phyloP scores from a whole-genome alignment of 1,140 invertebrate genomes.

The Calliphora vicina region DNA sequence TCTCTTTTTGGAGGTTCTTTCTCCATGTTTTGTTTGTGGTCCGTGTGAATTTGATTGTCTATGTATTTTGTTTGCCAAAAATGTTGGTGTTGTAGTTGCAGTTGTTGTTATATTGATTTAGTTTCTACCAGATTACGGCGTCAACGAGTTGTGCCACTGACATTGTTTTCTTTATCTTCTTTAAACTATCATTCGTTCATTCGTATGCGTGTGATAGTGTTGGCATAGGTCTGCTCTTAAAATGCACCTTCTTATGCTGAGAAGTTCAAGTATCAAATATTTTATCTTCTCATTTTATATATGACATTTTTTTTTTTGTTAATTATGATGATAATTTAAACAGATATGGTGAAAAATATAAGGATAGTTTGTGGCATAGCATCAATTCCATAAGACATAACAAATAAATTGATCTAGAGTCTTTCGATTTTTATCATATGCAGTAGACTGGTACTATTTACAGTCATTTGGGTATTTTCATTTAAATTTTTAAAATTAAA shows the following conservation, averaged over 20 bases:
- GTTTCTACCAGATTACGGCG: neutral
- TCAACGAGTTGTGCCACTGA: constrained; percentile 24
- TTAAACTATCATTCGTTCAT: neutral
- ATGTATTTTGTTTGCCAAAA: neutral
- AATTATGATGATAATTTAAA: neutral
- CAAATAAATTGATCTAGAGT: too few relatives aligned
- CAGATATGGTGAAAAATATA: too few relatives aligned
- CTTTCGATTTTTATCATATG: too few relatives aligned
- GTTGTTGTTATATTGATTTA: constrained; percentile 21
- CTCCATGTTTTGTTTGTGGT: too few relatives aligned
- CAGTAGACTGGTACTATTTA: too few relatives aligned
- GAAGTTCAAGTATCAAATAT: neutral
- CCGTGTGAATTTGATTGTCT: neutral
- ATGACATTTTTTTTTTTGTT: neutral
- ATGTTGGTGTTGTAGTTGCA: neutral
- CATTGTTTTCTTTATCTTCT: constrained; percentile 14
- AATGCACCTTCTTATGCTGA: neutral
- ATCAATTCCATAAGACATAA: too few relatives aligned
- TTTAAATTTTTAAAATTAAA: too few relatives aligned
- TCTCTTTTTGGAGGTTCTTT: neutral
- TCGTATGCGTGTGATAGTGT: neutral
- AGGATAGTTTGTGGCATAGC: too few relatives aligned
- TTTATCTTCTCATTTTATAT: neutral
- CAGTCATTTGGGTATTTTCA: too few relatives aligned
- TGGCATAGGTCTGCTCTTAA: neutral